Evolutionary conservation across 2,888 invertebrate species (phyloP).

Genomic region (Chymomyza fuscimana): DNA sequence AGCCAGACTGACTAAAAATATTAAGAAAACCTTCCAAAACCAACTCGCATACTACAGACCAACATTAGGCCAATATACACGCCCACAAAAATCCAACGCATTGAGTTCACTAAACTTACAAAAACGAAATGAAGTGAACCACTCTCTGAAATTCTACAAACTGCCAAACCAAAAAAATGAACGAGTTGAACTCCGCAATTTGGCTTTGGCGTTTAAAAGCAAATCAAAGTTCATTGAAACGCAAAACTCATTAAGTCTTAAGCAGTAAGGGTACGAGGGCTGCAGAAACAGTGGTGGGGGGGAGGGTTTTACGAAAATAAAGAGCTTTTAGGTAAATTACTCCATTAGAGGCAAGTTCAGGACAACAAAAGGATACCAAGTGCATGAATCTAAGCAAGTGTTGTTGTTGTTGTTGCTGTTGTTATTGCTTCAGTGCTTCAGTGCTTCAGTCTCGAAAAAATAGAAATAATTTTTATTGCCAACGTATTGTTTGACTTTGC

Average conservation of each 20-base stretch:
- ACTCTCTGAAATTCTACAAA: background rate
- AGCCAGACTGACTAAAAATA: background rate
- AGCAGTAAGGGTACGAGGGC: background rate
- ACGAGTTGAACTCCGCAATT: background rate
- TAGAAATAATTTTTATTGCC: conserved; percentile 39
- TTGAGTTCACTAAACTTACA: background rate
- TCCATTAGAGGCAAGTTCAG: conserved; percentile 32
- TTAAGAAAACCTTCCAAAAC: background rate
- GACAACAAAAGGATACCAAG: conserved; percentile 14
- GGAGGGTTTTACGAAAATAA: conserved; percentile 11
- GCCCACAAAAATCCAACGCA: background rate
- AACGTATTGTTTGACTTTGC: conserved; percentile 30
- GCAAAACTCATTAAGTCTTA: background rate
- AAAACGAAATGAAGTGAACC: background rate
- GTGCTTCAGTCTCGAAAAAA: conserved; percentile 5
- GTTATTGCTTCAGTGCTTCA: conserved; percentile 12
- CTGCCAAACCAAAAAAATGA: background rate
- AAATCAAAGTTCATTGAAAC: conserved; percentile 15
- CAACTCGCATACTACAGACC: background rate
- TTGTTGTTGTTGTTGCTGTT: conserved; percentile 33
- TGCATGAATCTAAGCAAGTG: conserved; percentile 9
- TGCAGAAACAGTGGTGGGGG: background rate
- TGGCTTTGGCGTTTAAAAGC: conserved; percentile 4
- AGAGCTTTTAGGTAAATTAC: conserved; percentile 34
- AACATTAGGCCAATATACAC: background rate